phyloP scores from a whole-genome alignment of 1,140 invertebrate species.

The Eubasilissa regina region DNA sequence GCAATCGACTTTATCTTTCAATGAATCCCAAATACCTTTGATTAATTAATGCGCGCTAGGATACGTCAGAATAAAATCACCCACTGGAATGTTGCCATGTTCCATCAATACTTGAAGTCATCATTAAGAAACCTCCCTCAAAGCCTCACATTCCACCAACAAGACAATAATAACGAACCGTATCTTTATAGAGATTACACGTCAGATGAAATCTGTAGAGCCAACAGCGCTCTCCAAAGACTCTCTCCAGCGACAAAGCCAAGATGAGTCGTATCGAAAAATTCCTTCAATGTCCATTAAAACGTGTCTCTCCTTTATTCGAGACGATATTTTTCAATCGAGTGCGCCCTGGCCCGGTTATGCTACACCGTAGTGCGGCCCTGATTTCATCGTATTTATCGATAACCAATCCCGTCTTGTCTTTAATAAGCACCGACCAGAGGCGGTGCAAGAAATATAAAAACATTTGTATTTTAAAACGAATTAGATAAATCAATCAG shows the following conservation, averaged over 20 bases:
- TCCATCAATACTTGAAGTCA: too few relatives aligned
- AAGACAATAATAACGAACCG: background rate
- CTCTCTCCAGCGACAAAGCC: background rate
- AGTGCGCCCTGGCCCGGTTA: background rate
- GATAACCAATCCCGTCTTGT: slow-evolving; percentile 14
- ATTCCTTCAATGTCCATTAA: slow-evolving; percentile 17
- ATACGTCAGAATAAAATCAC: too few relatives aligned
- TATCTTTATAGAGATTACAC: background rate
- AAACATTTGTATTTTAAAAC: too few relatives aligned
- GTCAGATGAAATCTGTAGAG: background rate
- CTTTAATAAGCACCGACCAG: slow-evolving; percentile 3
- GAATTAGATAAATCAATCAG: too few relatives aligned
- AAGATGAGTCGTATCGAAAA: slow-evolving; percentile 27
- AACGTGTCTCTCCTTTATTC: background rate
- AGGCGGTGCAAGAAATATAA: background rate
- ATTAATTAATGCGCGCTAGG: too few relatives aligned
- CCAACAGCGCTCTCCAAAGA: background rate
- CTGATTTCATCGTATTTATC: slow-evolving; percentile 15
- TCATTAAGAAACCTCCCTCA: background rate
- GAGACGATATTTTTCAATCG: background rate
- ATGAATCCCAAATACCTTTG: too few relatives aligned
- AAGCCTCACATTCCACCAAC: background rate
- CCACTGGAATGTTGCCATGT: too few relatives aligned
- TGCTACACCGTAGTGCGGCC: background rate
- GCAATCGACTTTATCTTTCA: too few relatives aligned